Conservation (phyloP, 2,797 vertebrate genomes). For the Siniperca undulata region DNA sequence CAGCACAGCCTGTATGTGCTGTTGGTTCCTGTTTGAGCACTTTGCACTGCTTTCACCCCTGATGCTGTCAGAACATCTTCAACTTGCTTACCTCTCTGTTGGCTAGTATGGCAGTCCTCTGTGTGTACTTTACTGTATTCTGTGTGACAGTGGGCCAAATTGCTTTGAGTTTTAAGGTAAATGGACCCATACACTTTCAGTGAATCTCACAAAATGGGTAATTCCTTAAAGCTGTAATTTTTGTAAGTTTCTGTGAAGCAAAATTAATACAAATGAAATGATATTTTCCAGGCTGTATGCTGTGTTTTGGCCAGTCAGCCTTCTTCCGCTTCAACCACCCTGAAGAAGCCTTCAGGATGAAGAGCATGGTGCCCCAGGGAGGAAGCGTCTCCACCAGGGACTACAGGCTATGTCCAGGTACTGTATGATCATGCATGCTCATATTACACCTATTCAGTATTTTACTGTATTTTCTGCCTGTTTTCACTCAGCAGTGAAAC, state of each 20-base stretch:
- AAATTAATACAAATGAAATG: neutral
- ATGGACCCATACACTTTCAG: neutral
- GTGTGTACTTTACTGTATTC: neutral
- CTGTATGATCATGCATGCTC: neutral
- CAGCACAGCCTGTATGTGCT: conserved; percentile 13
- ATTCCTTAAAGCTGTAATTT: neutral
- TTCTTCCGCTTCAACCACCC: conserved; percentile 98
- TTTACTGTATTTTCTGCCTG: conserved; percentile 21
- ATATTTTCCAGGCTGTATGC: conserved; percentile 93
- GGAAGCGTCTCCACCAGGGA: conserved; percentile 69
- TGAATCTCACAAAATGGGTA: neutral
- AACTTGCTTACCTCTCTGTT: neutral
- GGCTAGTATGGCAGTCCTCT: neutral
- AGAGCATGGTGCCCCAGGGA: conserved; percentile 92
- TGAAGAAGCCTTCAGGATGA: conserved; percentile 96
- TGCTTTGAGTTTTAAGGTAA: neutral
- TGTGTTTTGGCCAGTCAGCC: conserved; percentile 95
- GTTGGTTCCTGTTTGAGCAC: conserved; percentile 6
- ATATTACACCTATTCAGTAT: neutral
- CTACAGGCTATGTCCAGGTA: conserved; percentile 87
- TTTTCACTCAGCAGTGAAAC: conserved; percentile 4
- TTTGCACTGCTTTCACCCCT: conserved; percentile 7
- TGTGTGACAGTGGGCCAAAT: neutral
- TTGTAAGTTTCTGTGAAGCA: neutral
- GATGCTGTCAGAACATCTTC: conserved; percentile 23